These are phyloP conservation scores for Ictalurus punctatus DNA, from an alignment of 2,113 vertebrate species.

Conservation along the genomic window DNA sequence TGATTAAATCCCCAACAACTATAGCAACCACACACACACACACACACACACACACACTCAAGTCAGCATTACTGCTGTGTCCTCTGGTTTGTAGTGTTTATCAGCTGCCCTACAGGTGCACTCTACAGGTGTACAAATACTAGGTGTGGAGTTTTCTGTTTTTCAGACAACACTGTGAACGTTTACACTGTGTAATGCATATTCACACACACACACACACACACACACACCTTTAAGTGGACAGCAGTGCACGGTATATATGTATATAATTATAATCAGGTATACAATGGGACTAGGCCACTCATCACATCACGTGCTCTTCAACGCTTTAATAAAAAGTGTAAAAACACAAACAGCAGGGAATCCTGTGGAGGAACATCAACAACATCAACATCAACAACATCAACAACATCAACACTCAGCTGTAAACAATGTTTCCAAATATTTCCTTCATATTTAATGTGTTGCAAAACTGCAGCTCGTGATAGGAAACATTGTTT, in stretches of 20 bases:
- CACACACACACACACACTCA: neutral
- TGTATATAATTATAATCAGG: neutral
- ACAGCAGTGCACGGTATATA: neutral
- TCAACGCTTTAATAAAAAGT: neutral
- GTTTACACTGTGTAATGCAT: neutral
- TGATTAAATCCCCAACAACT: neutral
- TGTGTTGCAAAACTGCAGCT: neutral
- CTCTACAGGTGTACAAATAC: slow-evolving; percentile 1
- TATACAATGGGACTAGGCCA: neutral
- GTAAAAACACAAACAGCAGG: neutral
- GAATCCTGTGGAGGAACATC: neutral
- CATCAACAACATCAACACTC: too few relatives aligned
- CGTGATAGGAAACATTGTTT: neutral
- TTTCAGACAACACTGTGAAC: neutral
- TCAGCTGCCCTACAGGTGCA: neutral
- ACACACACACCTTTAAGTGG: neutral
- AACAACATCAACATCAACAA: too few relatives aligned
- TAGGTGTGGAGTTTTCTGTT: neutral
- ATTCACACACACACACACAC: neutral
- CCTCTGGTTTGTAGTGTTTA: neutral
- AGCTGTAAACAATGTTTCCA: too few relatives aligned
- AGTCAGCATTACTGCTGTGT: too few relatives aligned
- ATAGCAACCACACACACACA: neutral
- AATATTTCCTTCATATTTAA: neutral
- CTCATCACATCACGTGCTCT: neutral